Conservation (phyloP, 2,888 invertebrate genomes). For the Cheilosia variabilis region DNA sequence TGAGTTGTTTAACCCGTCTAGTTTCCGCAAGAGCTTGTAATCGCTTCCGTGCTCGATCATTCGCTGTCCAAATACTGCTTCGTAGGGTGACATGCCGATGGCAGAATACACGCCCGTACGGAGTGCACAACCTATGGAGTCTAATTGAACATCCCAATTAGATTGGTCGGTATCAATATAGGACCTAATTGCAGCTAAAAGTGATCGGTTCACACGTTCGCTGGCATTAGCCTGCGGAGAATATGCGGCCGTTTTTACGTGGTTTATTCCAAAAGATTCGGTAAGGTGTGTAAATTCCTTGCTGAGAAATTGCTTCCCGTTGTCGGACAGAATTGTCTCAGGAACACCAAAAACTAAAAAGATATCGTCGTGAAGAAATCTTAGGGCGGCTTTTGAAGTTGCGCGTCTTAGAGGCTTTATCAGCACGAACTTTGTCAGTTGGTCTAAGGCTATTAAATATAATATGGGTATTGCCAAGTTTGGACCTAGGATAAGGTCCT, state of each 20-base stretch:
- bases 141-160: neutral
- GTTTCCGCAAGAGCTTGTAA: neutral
- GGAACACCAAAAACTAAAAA: neutral
- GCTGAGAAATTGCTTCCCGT: too few species aligned
- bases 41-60: neutral
- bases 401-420: neutral
- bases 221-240: too few species aligned
- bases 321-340: neutral
- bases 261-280: neutral
- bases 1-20: too few species aligned
- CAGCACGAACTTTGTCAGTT: neutral
- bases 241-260: too few species aligned
- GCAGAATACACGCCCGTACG: neutral
- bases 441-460: neutral
- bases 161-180: neutral
- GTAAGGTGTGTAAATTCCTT: neutral
- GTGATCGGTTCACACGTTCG: too few species aligned
- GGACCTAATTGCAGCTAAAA: too few species aligned
- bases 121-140: neutral
- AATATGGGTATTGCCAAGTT: neutral
- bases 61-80: neutral
- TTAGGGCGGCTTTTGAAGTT: neutral
- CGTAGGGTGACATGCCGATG: neutral
- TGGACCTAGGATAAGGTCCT: neutral
- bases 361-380: neutral